Evolutionary conservation across 2,888 invertebrate species (phyloP).

Genomic region (Laothoe populi): DNA sequence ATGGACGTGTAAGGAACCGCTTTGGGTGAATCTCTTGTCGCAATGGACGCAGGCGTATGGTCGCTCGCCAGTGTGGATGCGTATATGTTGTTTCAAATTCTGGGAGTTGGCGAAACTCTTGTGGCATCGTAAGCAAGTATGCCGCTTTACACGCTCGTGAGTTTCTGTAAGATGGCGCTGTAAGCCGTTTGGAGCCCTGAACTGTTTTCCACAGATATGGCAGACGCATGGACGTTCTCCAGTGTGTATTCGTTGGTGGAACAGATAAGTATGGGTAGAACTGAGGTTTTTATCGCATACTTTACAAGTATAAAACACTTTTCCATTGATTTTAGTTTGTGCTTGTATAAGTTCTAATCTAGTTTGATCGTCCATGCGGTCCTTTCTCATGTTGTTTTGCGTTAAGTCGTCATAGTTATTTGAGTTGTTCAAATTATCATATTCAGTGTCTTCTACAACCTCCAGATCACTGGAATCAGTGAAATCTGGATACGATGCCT

Average conservation of each 20-base stretch:
- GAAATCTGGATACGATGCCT: constrained; percentile 46
- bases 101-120: constrained; percentile 86
- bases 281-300: constrained; percentile 85
- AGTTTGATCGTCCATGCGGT: constrained; percentile 63
- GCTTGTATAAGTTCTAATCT: constrained; percentile 59
- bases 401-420: constrained; percentile 67
- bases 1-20: constrained; percentile 87
- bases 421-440: constrained; percentile 11
- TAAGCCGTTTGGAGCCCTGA: constrained; percentile 87
- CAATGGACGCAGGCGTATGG: constrained; percentile 85
- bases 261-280: constrained; percentile 86
- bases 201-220: constrained; percentile 87
- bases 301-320: constrained; percentile 82
- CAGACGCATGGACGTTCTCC: constrained; percentile 88
- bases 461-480: constrained; percentile 55
- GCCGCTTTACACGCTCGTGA: constrained; percentile 85
- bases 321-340: constrained; percentile 74
- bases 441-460: constrained; percentile 26
- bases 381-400: constrained; percentile 64
- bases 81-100: constrained; percentile 84
- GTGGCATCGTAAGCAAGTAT: constrained; percentile 82
- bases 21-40: constrained; percentile 87
- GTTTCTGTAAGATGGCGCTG: constrained; percentile 86
- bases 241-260: constrained; percentile 87
- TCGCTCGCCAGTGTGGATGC: constrained; percentile 86